A percentile compares a stretch with the other conserved stretches of the same genome.
These are phyloP conservation scores for Scaptodrosophila lebanonensis DNA, from an alignment of 1,140 invertebrate genomes.

Conservation along the genomic window DNA sequence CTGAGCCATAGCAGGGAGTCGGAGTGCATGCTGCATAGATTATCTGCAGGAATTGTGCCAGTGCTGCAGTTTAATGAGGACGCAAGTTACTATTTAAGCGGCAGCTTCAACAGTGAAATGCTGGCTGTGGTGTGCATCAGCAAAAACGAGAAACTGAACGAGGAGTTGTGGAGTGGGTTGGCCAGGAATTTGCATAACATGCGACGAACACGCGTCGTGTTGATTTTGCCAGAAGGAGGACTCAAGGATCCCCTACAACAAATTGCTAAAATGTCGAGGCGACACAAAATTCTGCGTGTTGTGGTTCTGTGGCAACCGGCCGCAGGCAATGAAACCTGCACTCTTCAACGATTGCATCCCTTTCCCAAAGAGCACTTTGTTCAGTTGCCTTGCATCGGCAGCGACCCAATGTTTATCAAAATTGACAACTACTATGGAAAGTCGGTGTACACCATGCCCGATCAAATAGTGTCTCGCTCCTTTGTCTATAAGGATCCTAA, in stretches of 20 bases:
- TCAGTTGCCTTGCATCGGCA: neutral
- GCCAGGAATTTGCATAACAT: constrained; percentile 45
- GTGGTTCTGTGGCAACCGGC: constrained; percentile 9
- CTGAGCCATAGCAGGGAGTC: constrained; percentile 22
- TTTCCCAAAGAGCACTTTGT: constrained; percentile 26
- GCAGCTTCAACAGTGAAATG: constrained; percentile 31
- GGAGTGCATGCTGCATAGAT: neutral
- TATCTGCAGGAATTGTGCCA: constrained; percentile 2
- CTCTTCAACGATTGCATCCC: constrained; percentile 38
- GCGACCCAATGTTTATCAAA: constrained; percentile 11
- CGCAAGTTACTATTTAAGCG: constrained; percentile 15
- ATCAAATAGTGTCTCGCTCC: constrained; percentile 37
- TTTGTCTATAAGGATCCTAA: constrained; percentile 24
- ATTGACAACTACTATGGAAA: constrained; percentile 21
- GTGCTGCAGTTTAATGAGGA: constrained; percentile 23
- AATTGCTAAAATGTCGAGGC: neutral
- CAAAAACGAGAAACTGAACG: constrained; percentile 5
- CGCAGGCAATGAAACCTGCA: neutral
- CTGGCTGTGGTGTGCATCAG: constrained; percentile 31
- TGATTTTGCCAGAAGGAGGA: constrained; percentile 7
- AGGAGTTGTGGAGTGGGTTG: constrained; percentile 40
- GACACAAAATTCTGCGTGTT: constrained; percentile 21
- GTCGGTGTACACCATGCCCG: constrained; percentile 29
- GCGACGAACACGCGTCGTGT: constrained; percentile 34
- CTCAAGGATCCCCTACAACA: neutral